A percentile compares a stretch with the other conserved stretches of the same genome.
These are phyloP conservation scores for Megaceryle torquata DNA, from an alignment of 2,113 vertebrate species.

Conservation along the genomic window DNA sequence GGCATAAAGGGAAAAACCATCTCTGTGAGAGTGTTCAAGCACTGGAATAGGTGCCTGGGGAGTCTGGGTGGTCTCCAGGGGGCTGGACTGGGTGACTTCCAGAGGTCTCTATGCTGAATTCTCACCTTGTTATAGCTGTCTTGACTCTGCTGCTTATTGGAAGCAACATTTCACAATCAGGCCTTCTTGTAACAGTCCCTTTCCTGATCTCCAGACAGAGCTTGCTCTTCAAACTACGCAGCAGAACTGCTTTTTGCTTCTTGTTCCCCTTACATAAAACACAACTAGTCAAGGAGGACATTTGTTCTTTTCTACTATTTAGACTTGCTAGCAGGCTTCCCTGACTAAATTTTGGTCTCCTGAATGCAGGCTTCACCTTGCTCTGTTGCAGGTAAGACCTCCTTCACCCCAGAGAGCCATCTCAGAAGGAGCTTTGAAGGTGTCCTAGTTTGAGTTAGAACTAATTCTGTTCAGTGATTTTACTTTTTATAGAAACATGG, in stretches of 20 bases:
- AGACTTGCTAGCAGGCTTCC: background rate
- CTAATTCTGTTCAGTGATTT: no score
- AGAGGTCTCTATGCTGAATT: background rate
- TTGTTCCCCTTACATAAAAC: background rate
- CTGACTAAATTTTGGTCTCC: background rate
- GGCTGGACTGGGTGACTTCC: background rate
- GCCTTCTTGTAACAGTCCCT: background rate
- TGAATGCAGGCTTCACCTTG: background rate
- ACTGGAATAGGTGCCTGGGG: background rate
- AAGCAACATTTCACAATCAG: background rate
- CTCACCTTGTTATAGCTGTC: background rate
- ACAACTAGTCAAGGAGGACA: accelerated
- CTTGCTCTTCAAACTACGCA: background rate
- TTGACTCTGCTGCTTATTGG: background rate
- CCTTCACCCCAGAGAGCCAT: background rate
- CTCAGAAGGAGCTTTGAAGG: background rate
- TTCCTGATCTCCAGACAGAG: background rate
- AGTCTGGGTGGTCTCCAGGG: no score
- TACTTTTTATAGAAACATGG: no score
- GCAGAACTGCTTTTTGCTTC: background rate
- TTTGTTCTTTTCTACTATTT: background rate
- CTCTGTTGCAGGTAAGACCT: background rate
- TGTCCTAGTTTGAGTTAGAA: no score
- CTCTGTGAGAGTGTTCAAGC: background rate
- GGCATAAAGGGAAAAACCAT: background rate